phyloP scores from a whole-genome alignment of 2,888 invertebrate genomes.

The Salpingus planirostris region DNA sequence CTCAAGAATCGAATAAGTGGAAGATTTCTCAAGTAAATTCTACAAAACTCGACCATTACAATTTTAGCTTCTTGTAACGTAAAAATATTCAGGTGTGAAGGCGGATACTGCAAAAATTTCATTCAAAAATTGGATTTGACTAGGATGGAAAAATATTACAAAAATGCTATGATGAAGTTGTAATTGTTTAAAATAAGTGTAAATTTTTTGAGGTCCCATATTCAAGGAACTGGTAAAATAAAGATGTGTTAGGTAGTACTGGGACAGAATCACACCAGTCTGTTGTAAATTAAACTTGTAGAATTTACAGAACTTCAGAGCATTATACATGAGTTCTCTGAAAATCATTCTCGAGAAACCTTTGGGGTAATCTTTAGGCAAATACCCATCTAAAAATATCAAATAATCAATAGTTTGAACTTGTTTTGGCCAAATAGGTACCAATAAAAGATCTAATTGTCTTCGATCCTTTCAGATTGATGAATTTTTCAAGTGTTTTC shows the following conservation, averaged over 20 bases:
- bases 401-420: too few relatives aligned
- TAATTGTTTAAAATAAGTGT: constrained; percentile 34
- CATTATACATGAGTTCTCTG: constrained; percentile 31
- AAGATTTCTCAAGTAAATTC: constrained; percentile 34
- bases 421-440: too few relatives aligned
- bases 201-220: constrained; percentile 33
- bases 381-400: constrained; percentile 27
- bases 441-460: constrained; percentile 27
- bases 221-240: constrained; percentile 30
- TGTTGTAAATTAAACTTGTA: constrained; percentile 26
- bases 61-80: constrained; percentile 28
- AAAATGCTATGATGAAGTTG: constrained; percentile 32
- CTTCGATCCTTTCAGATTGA: constrained; percentile 19
- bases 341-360: constrained; percentile 28
- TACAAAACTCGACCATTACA: constrained; percentile 33
- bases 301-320: constrained; percentile 30
- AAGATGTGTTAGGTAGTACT: constrained; percentile 35
- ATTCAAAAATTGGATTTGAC: neutral
- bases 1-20: constrained; percentile 34
- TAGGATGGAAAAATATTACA: constrained; percentile 25
- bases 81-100: constrained; percentile 32
- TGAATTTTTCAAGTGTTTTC: constrained; percentile 24
- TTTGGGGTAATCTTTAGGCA: constrained; percentile 24
- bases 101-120: constrained; percentile 33
- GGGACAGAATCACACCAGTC: constrained; percentile 32